A percentile compares a stretch with the other conserved stretches of the same genome.
These are phyloP conservation scores for Caenorhabditis zanzibari DNA, from an alignment of 2,888 invertebrate genomes.

Conservation along the genomic window DNA sequence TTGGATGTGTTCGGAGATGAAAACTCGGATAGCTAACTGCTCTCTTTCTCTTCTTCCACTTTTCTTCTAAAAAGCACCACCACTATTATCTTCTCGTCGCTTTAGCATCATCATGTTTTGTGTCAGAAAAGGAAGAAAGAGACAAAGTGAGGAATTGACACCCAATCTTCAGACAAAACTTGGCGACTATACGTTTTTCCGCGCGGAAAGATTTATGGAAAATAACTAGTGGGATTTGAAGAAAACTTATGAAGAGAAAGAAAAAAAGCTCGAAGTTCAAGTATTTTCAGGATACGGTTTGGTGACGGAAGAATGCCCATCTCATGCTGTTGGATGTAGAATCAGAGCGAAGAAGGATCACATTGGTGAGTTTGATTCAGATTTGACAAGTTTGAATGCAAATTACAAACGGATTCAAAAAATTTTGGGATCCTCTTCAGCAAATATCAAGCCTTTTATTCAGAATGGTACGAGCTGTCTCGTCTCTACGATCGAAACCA, in stretches of 20 bases:
- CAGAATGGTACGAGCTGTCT: slow-evolving; percentile 74
- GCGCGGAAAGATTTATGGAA: slow-evolving; percentile 15
- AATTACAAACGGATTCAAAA: not conserved
- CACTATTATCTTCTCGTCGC: slow-evolving; percentile 41
- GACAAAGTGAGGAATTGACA: slow-evolving; percentile 43
- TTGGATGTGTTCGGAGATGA: slow-evolving; percentile 39
- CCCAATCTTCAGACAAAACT: slow-evolving; percentile 20
- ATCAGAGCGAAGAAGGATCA: slow-evolving; percentile 70
- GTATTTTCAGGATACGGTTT: slow-evolving; percentile 71
- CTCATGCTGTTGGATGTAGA: slow-evolving; percentile 70
- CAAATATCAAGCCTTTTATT: not conserved
- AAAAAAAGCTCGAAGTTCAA: not conserved
- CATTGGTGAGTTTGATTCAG: slow-evolving; percentile 50
- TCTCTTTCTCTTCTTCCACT: not conserved
- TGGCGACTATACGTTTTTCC: slow-evolving; percentile 55
- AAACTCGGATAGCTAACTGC: slow-evolving; percentile 54
- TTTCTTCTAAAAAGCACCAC: slow-evolving; percentile 11
- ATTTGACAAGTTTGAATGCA: not conserved
- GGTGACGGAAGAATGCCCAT: slow-evolving; percentile 71
- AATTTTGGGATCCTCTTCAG: not conserved
- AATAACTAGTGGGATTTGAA: too few relatives aligned
- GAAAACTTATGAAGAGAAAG: too few relatives aligned
- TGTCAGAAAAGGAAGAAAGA: slow-evolving; percentile 29
- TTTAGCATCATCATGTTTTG: slow-evolving; percentile 42
- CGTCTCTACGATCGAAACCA: slow-evolving; percentile 73